A percentile compares a stretch with the other conserved stretches of the same genome.
Evolutionary conservation across 2,113 vertebrate genomes (phyloP).

Genomic region (Carlito syrichta): DNA sequence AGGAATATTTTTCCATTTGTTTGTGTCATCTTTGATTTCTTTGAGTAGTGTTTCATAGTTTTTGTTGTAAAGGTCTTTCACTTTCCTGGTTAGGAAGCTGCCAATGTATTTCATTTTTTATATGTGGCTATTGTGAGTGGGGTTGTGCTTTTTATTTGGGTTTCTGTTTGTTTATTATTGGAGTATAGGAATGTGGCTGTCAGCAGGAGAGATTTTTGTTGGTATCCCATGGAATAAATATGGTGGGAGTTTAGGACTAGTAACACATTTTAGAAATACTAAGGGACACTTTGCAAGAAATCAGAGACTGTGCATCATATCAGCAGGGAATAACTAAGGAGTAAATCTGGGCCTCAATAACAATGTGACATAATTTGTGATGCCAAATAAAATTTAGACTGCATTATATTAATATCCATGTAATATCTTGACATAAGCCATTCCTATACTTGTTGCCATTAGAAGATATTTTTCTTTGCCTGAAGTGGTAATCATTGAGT

Average conservation of each 20-base stretch:
- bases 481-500: neutral
- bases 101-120: too few relatives aligned
- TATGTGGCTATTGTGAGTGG: too few relatives aligned
- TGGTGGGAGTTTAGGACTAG: neutral
- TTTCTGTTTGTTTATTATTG: too few relatives aligned
- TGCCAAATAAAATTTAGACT: neutral
- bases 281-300: neutral
- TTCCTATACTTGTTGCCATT: neutral
- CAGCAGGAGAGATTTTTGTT: too few relatives aligned
- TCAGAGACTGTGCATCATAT: neutral
- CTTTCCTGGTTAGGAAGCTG: too few relatives aligned
- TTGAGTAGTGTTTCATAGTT: too few relatives aligned
- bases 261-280: neutral
- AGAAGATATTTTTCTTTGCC: neutral
- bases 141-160: too few relatives aligned
- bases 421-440: neutral
- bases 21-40: too few relatives aligned
- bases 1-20: too few relatives aligned
- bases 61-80: too few relatives aligned
- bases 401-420: neutral
- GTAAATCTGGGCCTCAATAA: neutral
- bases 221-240: neutral
- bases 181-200: too few relatives aligned
- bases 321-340: neutral
- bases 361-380: neutral